Base-by-base conservation (phyloP, 2,888 invertebrate genomes). In the Ectemnius cavifrons region DNA sequence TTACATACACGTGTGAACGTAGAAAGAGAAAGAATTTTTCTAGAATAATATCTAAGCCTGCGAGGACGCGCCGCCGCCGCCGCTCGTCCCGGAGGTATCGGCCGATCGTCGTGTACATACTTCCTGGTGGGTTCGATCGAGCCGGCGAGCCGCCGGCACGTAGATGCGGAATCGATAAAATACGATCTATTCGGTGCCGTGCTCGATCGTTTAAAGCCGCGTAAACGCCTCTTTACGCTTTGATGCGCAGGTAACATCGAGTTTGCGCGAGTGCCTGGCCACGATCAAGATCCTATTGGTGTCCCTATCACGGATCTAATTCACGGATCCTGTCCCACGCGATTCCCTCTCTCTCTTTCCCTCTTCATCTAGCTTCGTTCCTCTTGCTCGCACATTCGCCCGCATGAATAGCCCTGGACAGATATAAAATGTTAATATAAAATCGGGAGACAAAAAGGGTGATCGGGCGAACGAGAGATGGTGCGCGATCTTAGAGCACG, bases 251-350 rank as follows among this genome's bases (percentile, higher is more conserved):
- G 61, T 61, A 52, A 52, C 52, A 52, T 52, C 16, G 52, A 16
- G 52, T 16, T 16, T 37, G 37, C 37, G 37, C 37, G 37, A 37
- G 37, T 61, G n/a, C 37, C 27, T 16, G 56, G 28, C 52, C 64
- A 64, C 27, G 64, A 64, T 16, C 58, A 20, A 18, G 20, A 58
- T 64, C 56, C 52, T 49, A 16, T 37, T 64, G 64, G 28, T 52
- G 47, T 28, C 28, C 64, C 23, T 64, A 64, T 64, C 64, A 16
- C 28, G 52, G 56, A 27, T 27, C 8, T 47, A 18, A 63, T 63
- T 47, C 63, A 47, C 63, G 46, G 47, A 47, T 46, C 61, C 14
- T 14, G 47, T 63, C 63, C 47, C 63, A 47, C 47, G 63, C 47
- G 63, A n/a, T 61, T 23, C 5, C 16, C 16, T 52, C 16, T 11